Conservation (phyloP, 2,797 vertebrate genomes). For the Artibeus lituratus region DNA sequence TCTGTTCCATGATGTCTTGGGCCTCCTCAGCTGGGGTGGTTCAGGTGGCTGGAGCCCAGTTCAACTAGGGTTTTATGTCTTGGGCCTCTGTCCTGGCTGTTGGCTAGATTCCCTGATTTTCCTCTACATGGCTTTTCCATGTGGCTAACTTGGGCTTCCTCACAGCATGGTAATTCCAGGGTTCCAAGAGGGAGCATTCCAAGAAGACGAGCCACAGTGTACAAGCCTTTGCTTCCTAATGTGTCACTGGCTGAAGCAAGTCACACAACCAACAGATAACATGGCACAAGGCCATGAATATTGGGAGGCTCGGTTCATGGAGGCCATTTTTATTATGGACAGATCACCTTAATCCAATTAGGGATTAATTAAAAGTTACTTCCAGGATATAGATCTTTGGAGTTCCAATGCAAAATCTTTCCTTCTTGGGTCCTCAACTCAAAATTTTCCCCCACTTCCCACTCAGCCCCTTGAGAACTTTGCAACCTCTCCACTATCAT, state of each 20-base stretch:
- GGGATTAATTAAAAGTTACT: slow-evolving; percentile 25
- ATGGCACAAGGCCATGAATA: not conserved
- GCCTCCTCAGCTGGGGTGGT: not conserved
- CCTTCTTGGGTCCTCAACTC: not conserved
- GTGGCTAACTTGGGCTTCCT: not conserved
- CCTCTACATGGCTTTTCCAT: not conserved
- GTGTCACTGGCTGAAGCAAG: not conserved
- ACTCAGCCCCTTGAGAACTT: not conserved
- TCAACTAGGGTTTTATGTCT: not conserved
- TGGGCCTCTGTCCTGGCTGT: not conserved
- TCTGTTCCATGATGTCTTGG: not conserved
- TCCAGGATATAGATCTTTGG: not conserved
- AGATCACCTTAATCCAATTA: not conserved
- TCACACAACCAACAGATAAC: not conserved
- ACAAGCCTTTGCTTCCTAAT: not conserved
- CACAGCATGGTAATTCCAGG: not conserved
- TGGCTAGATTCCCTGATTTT: not conserved
- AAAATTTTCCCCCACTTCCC: not conserved
- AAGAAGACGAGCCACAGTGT: not conserved
- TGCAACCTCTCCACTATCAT: not conserved
- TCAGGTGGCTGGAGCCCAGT: not conserved
- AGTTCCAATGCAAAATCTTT: slow-evolving; percentile 18
- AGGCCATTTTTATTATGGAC: not conserved
- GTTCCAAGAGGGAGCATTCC: not conserved
- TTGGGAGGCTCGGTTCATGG: not conserved